phyloP scores from a whole-genome alignment of 2,888 invertebrate genomes.

The Drosophila maculinotata region DNA sequence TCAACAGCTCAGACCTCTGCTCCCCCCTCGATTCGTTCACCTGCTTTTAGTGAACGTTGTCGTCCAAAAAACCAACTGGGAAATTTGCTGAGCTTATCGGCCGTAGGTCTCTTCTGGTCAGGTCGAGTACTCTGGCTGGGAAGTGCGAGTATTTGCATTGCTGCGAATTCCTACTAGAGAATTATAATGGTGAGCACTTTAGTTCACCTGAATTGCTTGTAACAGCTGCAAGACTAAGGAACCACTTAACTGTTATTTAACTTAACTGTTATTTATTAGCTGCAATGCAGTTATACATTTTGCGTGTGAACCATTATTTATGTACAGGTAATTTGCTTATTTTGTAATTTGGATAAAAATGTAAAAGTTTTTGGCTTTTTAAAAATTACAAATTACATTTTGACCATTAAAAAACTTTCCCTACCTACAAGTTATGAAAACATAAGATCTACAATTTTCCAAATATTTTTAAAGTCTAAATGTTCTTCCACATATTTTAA shows the following conservation, averaged over 20 bases:
- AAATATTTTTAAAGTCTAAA: no score
- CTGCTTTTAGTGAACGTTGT: slow-evolving; percentile 13
- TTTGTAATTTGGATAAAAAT: not conserved
- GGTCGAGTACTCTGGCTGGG: slow-evolving; percentile 27
- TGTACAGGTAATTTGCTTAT: not conserved
- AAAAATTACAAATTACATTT: no score
- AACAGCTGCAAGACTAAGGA: slow-evolving; percentile 20
- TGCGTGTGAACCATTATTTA: not conserved
- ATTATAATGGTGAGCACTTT: slow-evolving; percentile 70
- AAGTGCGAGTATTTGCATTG: slow-evolving; percentile 70
- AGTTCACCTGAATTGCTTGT: slow-evolving; percentile 41
- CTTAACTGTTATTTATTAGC: slow-evolving; percentile 22
- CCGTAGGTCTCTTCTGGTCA: slow-evolving; percentile 19
- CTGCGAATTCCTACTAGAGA: slow-evolving; percentile 60
- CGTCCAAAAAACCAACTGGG: slow-evolving; percentile 35
- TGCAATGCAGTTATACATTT: slow-evolving; percentile 13
- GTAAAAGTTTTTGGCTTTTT: no score
- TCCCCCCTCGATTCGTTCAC: no score
- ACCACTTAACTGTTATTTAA: slow-evolving; percentile 27
- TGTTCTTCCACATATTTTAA: no score
- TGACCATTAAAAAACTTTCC: no score
- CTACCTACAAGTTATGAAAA: no score
- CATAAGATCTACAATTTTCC: no score
- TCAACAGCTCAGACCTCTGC: slow-evolving; percentile 10
- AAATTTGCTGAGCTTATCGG: slow-evolving; percentile 65